phyloP scores from a whole-genome alignment of 2,888 invertebrate species.

The Alentia gelatinosa region DNA sequence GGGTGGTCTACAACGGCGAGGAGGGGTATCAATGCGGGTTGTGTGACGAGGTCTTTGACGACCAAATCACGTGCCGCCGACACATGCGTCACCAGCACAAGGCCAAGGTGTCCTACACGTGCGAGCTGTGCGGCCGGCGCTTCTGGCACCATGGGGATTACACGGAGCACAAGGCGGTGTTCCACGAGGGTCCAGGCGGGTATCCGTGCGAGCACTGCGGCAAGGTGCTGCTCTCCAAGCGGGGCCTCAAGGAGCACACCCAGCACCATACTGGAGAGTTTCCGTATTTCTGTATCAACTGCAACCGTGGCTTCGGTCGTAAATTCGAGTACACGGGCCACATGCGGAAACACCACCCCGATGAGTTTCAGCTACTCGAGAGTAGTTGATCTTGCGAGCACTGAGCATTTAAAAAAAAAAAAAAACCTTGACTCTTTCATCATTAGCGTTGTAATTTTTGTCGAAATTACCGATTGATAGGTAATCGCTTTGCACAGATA shows the following conservation, averaged over 20 bases:
- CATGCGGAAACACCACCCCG: constrained; percentile 38
- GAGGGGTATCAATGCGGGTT: not conserved
- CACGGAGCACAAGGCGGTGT: constrained; percentile 17
- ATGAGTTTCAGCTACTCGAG: not conserved
- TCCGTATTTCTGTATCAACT: constrained; percentile 29
- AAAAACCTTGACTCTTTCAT: too few relatives aligned
- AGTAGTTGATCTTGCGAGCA: too few relatives aligned
- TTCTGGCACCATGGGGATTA: constrained; percentile 42
- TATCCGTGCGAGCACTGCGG: constrained; percentile 33
- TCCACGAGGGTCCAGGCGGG: constrained; percentile 37
- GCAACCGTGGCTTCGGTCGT: constrained; percentile 28
- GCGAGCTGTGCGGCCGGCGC: constrained; percentile 43
- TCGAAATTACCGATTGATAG: too few relatives aligned
- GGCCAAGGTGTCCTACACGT: constrained; percentile 43
- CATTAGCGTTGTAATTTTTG: too few relatives aligned
- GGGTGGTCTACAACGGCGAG: not conserved
- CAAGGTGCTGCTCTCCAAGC: constrained; percentile 32
- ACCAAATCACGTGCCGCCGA: constrained; percentile 21
- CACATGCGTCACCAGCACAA: constrained; percentile 41
- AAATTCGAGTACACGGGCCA: constrained; percentile 41
- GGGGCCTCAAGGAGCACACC: constrained; percentile 29
- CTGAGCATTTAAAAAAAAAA: too few relatives aligned
- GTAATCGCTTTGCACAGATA: too few relatives aligned
- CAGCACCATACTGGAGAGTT: constrained; percentile 44
- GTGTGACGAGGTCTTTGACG: not conserved